Evolutionary conservation across 2,888 invertebrate genomes (phyloP), one percentile per base, ranked within the genome.

Genomic region (Sepiola atlantica): DNA sequence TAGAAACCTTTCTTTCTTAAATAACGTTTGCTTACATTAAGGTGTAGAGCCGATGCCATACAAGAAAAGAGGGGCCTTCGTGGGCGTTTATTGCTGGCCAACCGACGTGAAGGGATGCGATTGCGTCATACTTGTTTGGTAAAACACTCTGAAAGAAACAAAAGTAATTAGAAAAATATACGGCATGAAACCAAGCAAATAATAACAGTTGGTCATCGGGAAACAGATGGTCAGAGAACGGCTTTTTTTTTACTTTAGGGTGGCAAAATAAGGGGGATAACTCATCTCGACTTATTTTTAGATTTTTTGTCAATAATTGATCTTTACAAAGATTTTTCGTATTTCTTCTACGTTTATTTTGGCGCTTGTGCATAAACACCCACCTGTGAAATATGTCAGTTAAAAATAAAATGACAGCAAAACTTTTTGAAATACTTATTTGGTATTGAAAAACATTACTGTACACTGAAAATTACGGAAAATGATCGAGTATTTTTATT

Each of bases 1-100:
- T 45, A n/a, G n/a, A n/a, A n/a, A n/a, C n/a, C 45, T 45, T 45
- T 45, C 45, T 4, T 45, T 45, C 8, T 45, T 45, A 45, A 45
- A 77, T 14, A 93, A 57, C n/a, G 16, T 24, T 35, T 93, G 95
- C 96, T 96, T 95, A 96, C 96, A 96, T 94, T 1, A 96, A 95
- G 8, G 96, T 94, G 94, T 95, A 96, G 32, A 96, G 94, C n/a
- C 96, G 94, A 94, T 96, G 96, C 96, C 96, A 96, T 21, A 96
- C 96, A 16, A 96, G 95, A 94, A 96, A 96, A 16, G 95, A 96
- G 6, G 96, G 95, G 3, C 96, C 96, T 20, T 95, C 95, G 94
- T 96, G 96, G 32, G 96, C 96, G 94, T 95, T 96, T 57, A 94
- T 94, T 35, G 96, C 95, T 0, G 95, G 94, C 0, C 96, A 96